A percentile compares a stretch with the other conserved stretches of the same genome.
These are phyloP conservation scores for Archocentrus centrarchus DNA, from an alignment of 2,113 vertebrate genomes.

Conservation along the genomic window DNA sequence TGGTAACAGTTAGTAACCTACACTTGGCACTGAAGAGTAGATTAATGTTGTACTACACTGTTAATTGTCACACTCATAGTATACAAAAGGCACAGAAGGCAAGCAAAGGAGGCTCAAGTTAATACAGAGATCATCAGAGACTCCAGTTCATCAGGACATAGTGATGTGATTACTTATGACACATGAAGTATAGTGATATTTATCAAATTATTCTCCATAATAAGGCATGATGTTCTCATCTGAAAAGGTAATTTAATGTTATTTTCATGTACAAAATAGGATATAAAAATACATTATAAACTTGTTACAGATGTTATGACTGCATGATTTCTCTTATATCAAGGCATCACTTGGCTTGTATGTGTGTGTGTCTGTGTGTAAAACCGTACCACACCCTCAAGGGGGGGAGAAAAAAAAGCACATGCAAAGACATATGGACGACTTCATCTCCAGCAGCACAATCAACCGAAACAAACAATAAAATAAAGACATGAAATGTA, in stretches of 20 bases:
- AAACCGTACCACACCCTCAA: slow-evolving; percentile 64
- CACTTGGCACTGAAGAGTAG: slow-evolving; percentile 91
- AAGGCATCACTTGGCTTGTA: slow-evolving; percentile 91
- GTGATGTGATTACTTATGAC: slow-evolving; percentile 29
- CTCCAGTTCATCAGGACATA: slow-evolving; percentile 67
- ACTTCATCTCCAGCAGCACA: slow-evolving; percentile 47
- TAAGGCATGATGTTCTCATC: slow-evolving; percentile 87
- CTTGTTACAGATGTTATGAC: slow-evolving; percentile 97
- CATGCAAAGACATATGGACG: slow-evolving; percentile 63
- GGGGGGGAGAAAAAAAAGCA: slow-evolving; percentile 65
- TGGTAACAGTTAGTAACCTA: slow-evolving; percentile 93
- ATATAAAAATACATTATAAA: slow-evolving; percentile 99
- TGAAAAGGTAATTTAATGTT: slow-evolving; percentile 98
- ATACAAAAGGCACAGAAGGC: slow-evolving; percentile 91
- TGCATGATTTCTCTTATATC: slow-evolving; percentile 87
- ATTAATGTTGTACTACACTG: slow-evolving; percentile 90
- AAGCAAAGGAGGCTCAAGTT: slow-evolving; percentile 88
- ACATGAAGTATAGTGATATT: slow-evolving; percentile 37
- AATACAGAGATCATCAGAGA: slow-evolving; percentile 69
- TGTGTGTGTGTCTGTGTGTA: slow-evolving; percentile 79
- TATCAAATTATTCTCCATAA: slow-evolving; percentile 62
- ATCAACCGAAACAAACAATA: slow-evolving; percentile 46
- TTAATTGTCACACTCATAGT: slow-evolving; percentile 77
- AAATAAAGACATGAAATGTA: slow-evolving; percentile 76
- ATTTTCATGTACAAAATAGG: slow-evolving; percentile 98